Evolutionary conservation across 2,797 vertebrate genomes (phyloP).

Genomic region (Eurystomus glaucurus): DNA sequence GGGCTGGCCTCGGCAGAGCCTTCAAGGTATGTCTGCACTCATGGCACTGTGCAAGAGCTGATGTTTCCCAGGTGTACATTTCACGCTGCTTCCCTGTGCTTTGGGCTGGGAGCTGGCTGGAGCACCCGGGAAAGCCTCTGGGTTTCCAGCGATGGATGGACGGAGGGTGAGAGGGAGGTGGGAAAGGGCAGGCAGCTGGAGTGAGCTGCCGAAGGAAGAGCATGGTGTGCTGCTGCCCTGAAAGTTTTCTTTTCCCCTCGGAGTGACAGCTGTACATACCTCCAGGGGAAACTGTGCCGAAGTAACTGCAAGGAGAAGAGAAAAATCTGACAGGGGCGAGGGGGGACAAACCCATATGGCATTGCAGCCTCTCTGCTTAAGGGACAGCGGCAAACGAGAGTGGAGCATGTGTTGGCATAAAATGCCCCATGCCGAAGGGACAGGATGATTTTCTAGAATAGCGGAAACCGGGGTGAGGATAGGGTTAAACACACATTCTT

Average conservation of each 20-base stretch:
- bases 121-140: background rate
- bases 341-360: background rate
- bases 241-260: background rate
- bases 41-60: background rate
- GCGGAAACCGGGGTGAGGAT: background rate
- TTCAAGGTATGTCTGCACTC: background rate
- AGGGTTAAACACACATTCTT: background rate
- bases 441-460: background rate
- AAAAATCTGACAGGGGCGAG: background rate
- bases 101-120: background rate
- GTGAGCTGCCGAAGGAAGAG: background rate
- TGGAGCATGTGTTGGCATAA: background rate
- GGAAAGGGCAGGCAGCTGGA: background rate
- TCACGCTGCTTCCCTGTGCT: background rate
- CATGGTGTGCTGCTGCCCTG: fast-evolving
- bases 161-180: background rate
- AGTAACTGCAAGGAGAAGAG: background rate
- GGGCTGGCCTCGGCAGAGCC: background rate
- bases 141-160: background rate
- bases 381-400: background rate
- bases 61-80: background rate
- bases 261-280: conserved; percentile 20
- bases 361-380: background rate
- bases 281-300: background rate
- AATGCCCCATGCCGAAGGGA: background rate